Conservation (phyloP, 2,113 vertebrate genomes). For the Tragelaphus buxtoni region DNA sequence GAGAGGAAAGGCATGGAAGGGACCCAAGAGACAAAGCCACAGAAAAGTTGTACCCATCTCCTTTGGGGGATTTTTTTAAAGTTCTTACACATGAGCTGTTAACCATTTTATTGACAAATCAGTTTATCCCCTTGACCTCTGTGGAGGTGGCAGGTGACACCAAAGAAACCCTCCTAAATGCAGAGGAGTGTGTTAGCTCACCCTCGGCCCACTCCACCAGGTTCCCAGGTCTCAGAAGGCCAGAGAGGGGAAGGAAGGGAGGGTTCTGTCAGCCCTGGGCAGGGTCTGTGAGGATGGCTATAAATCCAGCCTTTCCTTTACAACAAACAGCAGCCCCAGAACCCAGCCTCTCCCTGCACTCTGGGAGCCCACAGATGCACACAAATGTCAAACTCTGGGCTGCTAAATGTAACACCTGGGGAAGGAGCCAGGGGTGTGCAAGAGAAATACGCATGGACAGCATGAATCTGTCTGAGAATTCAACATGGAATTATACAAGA, state of each 20-base stretch:
- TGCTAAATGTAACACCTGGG: not conserved
- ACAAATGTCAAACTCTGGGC: not conserved
- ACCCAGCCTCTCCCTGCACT: not conserved
- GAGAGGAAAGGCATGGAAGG: not conserved
- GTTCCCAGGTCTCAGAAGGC: conserved; percentile 72
- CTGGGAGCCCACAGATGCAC: not conserved
- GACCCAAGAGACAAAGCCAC: not conserved
- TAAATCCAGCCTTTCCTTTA: not conserved
- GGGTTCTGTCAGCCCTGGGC: not conserved
- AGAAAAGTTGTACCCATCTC: conserved; percentile 52
- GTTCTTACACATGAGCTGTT: conserved; percentile 87
- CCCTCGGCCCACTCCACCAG: conserved; percentile 34
- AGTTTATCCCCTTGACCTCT: conserved; percentile 83
- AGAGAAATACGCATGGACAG: not conserved
- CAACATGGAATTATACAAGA: not conserved
- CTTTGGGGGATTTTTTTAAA: conserved; percentile 62
- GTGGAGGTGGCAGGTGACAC: conserved; percentile 81
- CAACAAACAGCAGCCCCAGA: not conserved
- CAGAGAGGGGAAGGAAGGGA: conserved; percentile 52
- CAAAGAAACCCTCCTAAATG: conserved; percentile 77
- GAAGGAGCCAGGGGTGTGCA: not conserved
- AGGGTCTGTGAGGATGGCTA: not conserved
- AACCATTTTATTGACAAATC: conserved; percentile 86
- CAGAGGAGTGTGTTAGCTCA: conserved; percentile 75
- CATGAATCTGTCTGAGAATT: conserved; percentile 53